These are phyloP conservation scores for Tretioscincus oriximinensis DNA, from an alignment of 2,113 vertebrate species.

Conservation along the genomic window DNA sequence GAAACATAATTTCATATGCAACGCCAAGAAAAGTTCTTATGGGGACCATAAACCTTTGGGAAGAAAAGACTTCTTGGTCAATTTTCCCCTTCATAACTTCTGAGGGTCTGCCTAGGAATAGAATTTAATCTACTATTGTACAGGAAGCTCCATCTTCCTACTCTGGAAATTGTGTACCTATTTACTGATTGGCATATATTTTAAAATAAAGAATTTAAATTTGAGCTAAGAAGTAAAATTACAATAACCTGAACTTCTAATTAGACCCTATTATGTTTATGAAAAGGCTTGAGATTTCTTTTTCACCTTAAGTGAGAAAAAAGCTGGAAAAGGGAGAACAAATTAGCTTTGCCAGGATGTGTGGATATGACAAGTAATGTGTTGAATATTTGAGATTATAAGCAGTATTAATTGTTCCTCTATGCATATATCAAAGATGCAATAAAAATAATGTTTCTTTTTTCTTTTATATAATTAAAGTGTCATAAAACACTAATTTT, in stretches of 20 bases:
- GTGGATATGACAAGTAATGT: not conserved
- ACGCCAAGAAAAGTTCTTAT: not conserved
- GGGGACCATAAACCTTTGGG: not conserved
- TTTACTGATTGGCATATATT: not conserved
- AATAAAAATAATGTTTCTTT: conserved; percentile 12
- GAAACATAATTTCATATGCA: not conserved
- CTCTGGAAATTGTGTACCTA: not conserved
- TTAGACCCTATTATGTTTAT: too few species aligned
- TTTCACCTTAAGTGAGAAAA: not conserved
- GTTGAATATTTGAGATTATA: conserved; percentile 6
- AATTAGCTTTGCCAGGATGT: not conserved
- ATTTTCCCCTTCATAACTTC: not conserved
- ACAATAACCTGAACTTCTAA: not conserved
- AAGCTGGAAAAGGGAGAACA: too few species aligned
- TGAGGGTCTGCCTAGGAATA: not conserved
- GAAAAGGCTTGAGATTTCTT: not conserved
- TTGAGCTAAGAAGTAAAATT: not conserved
- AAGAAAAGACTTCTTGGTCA: not conserved
- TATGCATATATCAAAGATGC: conserved; percentile 11
- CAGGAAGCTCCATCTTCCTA: not conserved
- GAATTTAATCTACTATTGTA: not conserved
- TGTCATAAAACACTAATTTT: conserved; percentile 13
- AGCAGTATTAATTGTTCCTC: not conserved
- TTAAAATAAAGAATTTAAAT: not conserved
- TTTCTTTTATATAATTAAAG: conserved; percentile 28